Conservation (phyloP, 2,113 vertebrate species). For the Hypomesus transpacificus region DNA sequence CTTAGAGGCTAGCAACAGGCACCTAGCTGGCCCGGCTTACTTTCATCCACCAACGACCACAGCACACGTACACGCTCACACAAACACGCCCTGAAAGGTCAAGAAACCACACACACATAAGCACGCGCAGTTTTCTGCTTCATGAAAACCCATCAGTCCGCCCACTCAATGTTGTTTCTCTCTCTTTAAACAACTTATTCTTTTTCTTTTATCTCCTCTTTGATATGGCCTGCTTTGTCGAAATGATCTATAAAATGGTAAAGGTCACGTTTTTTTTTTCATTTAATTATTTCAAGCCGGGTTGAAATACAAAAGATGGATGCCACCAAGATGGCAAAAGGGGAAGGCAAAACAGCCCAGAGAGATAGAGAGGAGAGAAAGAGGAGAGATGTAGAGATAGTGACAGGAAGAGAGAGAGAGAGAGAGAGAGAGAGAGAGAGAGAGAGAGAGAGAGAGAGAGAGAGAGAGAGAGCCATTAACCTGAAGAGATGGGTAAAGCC, state of each 20-base stretch:
- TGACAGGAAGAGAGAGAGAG: constrained; percentile 3
- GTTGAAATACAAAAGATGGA: neutral
- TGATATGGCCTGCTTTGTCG: neutral
- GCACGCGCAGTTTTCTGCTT: neutral
- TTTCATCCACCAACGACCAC: no score
- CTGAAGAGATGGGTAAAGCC: constrained; percentile 15
- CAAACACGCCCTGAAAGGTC: no score
- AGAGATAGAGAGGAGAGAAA: neutral
- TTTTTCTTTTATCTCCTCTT: neutral
- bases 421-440: constrained; percentile 11
- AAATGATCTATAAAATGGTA: neutral
- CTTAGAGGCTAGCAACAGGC: no score
- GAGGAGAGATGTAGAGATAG: neutral
- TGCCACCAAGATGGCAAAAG: neutral
- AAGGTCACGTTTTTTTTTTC: neutral
- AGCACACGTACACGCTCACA: no score
- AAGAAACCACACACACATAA: neutral
- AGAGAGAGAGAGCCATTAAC: constrained; percentile 37
- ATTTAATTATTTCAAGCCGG: no score
- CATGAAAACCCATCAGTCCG: neutral
- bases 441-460: constrained; percentile 8
- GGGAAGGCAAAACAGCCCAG: neutral
- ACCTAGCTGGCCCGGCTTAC: no score
- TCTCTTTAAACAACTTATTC: neutral
- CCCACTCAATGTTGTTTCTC: neutral